Evolutionary conservation across 1,140 invertebrate species (phyloP), one percentile per base, ranked within the genome.

Genomic region (Laodelphax striatellus): DNA sequence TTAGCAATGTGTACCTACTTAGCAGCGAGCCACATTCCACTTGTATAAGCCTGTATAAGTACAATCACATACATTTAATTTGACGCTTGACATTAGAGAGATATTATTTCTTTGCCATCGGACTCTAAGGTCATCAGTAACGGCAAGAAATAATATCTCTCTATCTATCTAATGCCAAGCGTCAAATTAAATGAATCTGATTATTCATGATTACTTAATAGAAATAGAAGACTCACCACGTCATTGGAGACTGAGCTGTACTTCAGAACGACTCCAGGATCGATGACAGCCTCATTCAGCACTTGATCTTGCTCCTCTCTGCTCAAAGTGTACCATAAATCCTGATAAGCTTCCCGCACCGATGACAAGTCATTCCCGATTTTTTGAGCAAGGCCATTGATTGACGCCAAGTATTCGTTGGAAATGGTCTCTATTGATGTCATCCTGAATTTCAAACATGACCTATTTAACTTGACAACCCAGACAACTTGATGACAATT

Each of bases 231-330:
- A 55, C 21, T 22, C 11, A 38, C 34, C 34, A 13, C 53, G 28
- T 55, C 17, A 11, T 55, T 31, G 34, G 34, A 38, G 34, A 9
- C 34, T 9, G 34, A 38, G 34, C 77, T 42, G 70, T 88, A 88
- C 65, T 85, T 84, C 3, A 87, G 68, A 4, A 79, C 78, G 52
- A 84, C 79, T 66, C 87, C 85, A 2, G 85, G 84, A 69, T 85
- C 83, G 42, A 88, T 87, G 58, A 90, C 83, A 1, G 82, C 84
- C 70, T 88, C 84, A 66, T 87, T 82, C 13, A 89, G 75, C 34
- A 87, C 82, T 73, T 88, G 78, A 60, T 83, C 81, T 71, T 84
- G 81, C 72, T 88, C 84, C 50, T 82, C 79, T 44, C 77, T 72
- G 41, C 79, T 80, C 2, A 89, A 68, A 14, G 78, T 78, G 62